These are phyloP conservation scores for Oithona nana DNA, from an alignment of 2,888 invertebrate genomes.

Conservation along the genomic window DNA sequence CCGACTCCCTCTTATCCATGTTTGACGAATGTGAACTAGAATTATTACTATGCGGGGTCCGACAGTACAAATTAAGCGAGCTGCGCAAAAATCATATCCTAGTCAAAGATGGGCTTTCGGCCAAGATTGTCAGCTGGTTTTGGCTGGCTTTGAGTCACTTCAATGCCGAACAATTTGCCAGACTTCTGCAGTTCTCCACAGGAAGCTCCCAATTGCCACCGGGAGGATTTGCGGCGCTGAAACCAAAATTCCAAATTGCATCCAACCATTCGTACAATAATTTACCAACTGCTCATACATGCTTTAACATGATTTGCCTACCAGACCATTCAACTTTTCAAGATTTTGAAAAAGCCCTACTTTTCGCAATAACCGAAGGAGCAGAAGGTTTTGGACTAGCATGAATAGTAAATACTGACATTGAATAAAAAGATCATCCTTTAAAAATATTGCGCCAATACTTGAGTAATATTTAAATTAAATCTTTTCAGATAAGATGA, in stretches of 20 bases:
- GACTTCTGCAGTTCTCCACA: constrained; percentile 76
- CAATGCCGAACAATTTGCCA: constrained; percentile 71
- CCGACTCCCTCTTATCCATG: constrained; percentile 75
- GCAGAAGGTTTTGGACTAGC: constrained; percentile 73
- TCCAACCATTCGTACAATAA: constrained; percentile 74
- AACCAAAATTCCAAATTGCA: constrained; percentile 77
- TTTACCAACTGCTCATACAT: constrained; percentile 82
- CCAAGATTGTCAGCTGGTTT: constrained; percentile 40
- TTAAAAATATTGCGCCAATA: no score
- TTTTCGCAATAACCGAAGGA: constrained; percentile 83
- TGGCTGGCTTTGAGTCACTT: constrained; percentile 77
- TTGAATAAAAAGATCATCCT: no score
- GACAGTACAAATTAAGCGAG: constrained; percentile 73
- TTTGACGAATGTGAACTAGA: constrained; percentile 92
- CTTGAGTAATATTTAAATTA: background rate
- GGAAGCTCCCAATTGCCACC: constrained; percentile 79
- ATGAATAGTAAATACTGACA: constrained; percentile 18
- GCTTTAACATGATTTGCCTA: constrained; percentile 86
- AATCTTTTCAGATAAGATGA: background rate
- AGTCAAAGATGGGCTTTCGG: constrained; percentile 45
- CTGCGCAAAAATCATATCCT: constrained; percentile 72
- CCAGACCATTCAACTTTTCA: constrained; percentile 88
- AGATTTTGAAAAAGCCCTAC: constrained; percentile 69
- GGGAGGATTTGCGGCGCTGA: constrained; percentile 71
- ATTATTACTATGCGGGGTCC: constrained; percentile 78